These are phyloP conservation scores for Acanthornis magna DNA, from an alignment of 2,797 vertebrate genomes.

Conservation along the genomic window DNA sequence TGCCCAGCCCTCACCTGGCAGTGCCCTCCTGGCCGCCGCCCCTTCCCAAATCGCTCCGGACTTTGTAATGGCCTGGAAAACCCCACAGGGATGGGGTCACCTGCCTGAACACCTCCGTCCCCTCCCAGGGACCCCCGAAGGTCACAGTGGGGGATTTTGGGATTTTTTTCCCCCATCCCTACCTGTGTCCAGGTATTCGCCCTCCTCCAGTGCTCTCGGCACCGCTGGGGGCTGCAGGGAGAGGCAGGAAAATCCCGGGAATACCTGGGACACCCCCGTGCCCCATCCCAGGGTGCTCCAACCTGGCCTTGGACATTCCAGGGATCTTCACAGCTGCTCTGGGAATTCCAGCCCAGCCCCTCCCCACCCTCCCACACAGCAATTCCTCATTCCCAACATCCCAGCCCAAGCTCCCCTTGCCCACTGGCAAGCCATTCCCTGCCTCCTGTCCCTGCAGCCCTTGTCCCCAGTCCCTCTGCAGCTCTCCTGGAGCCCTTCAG, in stretches of 20 bases:
- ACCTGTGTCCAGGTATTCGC: neutral
- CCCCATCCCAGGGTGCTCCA: neutral
- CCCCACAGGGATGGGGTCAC: neutral
- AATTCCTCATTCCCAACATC: neutral
- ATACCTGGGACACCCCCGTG: too few relatives aligned
- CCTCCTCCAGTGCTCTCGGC: neutral
- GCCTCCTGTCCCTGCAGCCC: neutral
- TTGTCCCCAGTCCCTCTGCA: neutral
- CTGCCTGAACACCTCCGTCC: too few relatives aligned
- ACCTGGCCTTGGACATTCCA: neutral
- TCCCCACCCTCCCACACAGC: too few relatives aligned
- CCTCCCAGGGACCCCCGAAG: too few relatives aligned
- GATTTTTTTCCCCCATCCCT: neutral
- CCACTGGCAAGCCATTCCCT: neutral
- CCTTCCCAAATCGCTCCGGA: neutral
- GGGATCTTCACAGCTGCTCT: neutral
- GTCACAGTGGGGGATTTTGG: neutral
- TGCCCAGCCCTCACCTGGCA: neutral
- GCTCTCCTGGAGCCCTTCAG: neutral
- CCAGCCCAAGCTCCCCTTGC: neutral
- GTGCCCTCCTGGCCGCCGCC: neutral
- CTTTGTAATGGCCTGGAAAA: neutral
- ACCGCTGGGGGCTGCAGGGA: neutral
- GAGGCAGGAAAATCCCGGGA: neutral
- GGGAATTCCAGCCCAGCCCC: too few relatives aligned